Evolutionary conservation across 2,797 vertebrate species (phyloP).

Genomic region (Enteromius anoplus): DNA sequence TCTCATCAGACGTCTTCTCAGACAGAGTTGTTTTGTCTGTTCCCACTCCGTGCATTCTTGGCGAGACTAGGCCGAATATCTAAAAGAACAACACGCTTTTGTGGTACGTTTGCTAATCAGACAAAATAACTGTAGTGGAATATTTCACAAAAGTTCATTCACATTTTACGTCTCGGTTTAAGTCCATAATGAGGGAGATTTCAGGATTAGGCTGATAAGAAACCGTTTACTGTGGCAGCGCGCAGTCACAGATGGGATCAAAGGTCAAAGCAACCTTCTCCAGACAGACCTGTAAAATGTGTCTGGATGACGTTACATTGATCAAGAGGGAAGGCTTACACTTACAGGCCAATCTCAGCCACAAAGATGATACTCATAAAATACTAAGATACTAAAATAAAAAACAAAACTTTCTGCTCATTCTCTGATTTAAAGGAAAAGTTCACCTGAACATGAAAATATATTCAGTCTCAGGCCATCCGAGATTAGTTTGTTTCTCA

Average conservation of each 20-base stretch:
- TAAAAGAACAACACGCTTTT: conserved; percentile 22
- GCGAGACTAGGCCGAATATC: neutral
- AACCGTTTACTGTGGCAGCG: neutral
- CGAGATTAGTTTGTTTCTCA: neutral
- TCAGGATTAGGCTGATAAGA: neutral
- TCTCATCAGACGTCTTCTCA: conserved; percentile 5
- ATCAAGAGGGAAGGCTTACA: neutral
- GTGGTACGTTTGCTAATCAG: neutral
- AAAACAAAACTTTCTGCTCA: neutral
- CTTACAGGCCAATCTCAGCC: neutral
- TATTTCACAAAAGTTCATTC: conserved; percentile 3
- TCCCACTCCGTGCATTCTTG: conserved; percentile 20
- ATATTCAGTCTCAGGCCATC: neutral
- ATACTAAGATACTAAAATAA: too few relatives aligned
- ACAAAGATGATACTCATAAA: neutral
- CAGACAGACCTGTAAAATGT: neutral
- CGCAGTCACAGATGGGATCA: conserved; percentile 1
- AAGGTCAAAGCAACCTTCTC: conserved; percentile 24
- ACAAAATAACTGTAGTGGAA: conserved; percentile 9
- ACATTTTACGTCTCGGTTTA: neutral
- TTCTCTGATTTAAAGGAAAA: neutral
- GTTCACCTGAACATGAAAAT: neutral
- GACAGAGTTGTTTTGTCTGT: conserved; percentile 24
- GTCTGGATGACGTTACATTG: neutral
- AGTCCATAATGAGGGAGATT: neutral